A percentile compares a stretch with the other conserved stretches of the same genome.
Conservation (phyloP, 2,888 invertebrate genomes). For the Lagria hirta region DNA sequence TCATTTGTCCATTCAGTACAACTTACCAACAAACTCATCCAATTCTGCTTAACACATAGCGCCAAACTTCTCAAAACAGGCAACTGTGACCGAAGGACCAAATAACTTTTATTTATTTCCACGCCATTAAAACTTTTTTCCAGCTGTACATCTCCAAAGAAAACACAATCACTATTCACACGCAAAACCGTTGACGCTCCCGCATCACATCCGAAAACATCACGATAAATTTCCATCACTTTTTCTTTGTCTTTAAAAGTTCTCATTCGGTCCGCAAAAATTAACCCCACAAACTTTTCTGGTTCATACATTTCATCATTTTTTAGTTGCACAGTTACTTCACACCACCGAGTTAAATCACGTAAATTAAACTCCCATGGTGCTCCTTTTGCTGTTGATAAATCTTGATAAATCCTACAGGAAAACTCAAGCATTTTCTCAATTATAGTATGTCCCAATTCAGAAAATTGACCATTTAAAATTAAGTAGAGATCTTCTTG, state of each 20-base stretch:
- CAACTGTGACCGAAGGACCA: slow-evolving; percentile 63
- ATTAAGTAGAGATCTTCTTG: slow-evolving; percentile 70
- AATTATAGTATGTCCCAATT: slow-evolving; percentile 62
- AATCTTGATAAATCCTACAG: slow-evolving; percentile 64
- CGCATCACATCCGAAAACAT: slow-evolving; percentile 57
- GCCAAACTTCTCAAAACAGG: slow-evolving; percentile 74
- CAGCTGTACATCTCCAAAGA: slow-evolving; percentile 67
- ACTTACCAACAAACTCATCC: slow-evolving; percentile 85
- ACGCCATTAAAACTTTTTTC: slow-evolving; percentile 32
- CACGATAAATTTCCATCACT: slow-evolving; percentile 59
- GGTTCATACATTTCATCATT: slow-evolving; percentile 48
- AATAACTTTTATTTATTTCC: slow-evolving; percentile 46
- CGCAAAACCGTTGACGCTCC: slow-evolving; percentile 61
- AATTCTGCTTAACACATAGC: slow-evolving; percentile 87
- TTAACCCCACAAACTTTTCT: slow-evolving; percentile 67
- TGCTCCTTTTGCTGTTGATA: slow-evolving; percentile 70
- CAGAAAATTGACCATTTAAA: slow-evolving; percentile 64
- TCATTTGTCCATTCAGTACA: no score
- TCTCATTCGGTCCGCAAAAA: slow-evolving; percentile 88
- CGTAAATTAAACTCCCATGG: slow-evolving; percentile 98
- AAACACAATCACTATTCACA: slow-evolving; percentile 61
- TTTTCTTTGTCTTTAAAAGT: slow-evolving; percentile 72
- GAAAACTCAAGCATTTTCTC: slow-evolving; percentile 79
- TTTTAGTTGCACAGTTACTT: slow-evolving; percentile 59
- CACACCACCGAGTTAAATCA: slow-evolving; percentile 93